A percentile compares a stretch with the other conserved stretches of the same genome.
phyloP scores from a whole-genome alignment of 2,797 vertebrate species.

The Dipus sagitta region DNA sequence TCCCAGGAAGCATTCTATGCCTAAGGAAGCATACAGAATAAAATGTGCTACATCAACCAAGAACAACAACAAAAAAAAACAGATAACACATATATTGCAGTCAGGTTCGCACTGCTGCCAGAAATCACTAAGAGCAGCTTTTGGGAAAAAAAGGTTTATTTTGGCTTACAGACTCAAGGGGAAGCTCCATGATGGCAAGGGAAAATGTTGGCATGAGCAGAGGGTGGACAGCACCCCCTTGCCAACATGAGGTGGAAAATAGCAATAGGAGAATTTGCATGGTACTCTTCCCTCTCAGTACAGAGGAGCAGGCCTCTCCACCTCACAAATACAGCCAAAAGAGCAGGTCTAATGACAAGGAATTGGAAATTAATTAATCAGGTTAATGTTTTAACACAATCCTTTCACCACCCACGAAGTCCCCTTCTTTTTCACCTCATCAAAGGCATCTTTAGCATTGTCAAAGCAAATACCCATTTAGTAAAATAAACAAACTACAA shows the following conservation, averaged over 20 bases:
- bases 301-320: background rate
- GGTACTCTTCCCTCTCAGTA: background rate
- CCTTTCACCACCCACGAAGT: slow-evolving; percentile 52
- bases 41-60: background rate
- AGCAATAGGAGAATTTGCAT: background rate
- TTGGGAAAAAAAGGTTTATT: no score
- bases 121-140: no score
- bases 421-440: slow-evolving; percentile 45
- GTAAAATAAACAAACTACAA: slow-evolving; percentile 67
- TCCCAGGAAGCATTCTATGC: background rate
- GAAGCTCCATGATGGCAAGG: no score
- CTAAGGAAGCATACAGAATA: background rate
- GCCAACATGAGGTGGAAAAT: no score
- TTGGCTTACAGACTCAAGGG: no score
- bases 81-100: background rate
- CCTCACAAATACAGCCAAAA: slow-evolving; percentile 3
- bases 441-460: slow-evolving; percentile 14
- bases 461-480: slow-evolving; percentile 60
- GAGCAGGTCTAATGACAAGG: slow-evolving; percentile 29
- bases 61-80: background rate
- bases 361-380: slow-evolving; percentile 62
- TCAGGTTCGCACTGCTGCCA: no score
- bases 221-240: no score
- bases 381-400: slow-evolving; percentile 26
- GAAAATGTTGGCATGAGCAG: no score